phyloP scores from a whole-genome alignment of 2,797 vertebrate species.

The Pseudotriccus pelzelni region DNA sequence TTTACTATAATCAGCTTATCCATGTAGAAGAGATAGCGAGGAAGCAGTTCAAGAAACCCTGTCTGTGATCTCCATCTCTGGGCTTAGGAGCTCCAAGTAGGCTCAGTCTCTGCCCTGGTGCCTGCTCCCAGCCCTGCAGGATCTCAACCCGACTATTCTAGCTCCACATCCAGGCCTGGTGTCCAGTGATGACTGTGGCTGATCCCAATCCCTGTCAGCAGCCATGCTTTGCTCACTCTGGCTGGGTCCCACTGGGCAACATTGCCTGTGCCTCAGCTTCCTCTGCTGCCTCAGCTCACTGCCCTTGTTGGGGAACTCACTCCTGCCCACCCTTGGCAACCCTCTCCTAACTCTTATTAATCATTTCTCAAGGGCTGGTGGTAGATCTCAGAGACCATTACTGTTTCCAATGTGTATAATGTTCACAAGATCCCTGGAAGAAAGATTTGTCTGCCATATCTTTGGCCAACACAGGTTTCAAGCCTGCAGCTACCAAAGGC shows the following conservation, averaged over 20 bases:
- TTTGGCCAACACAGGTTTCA: not conserved
- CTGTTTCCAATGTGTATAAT: not conserved
- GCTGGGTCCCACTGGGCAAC: not conserved
- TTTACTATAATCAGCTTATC: not conserved
- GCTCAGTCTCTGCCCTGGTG: not conserved
- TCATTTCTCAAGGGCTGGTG: not conserved
- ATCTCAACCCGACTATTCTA: not conserved
- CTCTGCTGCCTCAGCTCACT: accelerated
- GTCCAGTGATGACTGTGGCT: not conserved
- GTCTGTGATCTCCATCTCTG: not conserved
- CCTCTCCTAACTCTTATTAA: not conserved
- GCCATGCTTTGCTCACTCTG: not conserved
- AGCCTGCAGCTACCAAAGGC: not conserved
- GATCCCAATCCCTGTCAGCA: not conserved
- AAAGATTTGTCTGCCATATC: not conserved
- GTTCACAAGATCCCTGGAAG: not conserved
- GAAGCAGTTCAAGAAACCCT: not conserved
- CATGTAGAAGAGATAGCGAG: not conserved
- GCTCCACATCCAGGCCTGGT: not conserved
- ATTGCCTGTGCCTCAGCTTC: not conserved
- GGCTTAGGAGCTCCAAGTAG: not conserved
- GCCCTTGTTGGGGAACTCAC: accelerated
- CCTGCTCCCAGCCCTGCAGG: not conserved
- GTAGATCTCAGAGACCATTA: not conserved
- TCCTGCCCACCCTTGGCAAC: not conserved